Percentiles rank a stretch among this genome's conserved stretches.
These are phyloP conservation scores for Phoxinus dragarum DNA, from an alignment of 2,797 vertebrate genomes.

Conservation along the genomic window DNA sequence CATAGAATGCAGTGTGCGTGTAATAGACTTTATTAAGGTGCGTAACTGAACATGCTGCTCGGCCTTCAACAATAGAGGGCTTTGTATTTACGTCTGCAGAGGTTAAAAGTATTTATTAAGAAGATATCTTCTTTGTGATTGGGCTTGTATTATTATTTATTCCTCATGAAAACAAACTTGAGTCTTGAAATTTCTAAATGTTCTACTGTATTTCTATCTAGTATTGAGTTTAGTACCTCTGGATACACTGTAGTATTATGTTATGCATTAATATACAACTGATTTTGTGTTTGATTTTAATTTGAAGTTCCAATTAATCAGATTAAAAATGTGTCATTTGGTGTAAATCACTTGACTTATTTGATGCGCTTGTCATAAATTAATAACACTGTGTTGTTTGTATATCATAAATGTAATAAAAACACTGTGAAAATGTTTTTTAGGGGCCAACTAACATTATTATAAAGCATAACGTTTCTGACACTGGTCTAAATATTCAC, in stretches of 20 bases:
- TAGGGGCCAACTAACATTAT: neutral
- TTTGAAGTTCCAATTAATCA: neutral
- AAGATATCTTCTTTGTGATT: neutral
- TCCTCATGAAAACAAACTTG: neutral
- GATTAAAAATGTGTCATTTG: neutral
- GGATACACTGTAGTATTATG: neutral
- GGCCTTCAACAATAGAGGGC: neutral
- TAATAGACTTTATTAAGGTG: constrained; percentile 22
- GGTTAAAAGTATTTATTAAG: neutral
- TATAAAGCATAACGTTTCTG: neutral
- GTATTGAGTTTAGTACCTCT: neutral
- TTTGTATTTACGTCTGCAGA: neutral
- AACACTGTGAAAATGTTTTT: neutral
- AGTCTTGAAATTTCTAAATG: neutral
- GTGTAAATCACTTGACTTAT: neutral
- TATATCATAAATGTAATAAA: neutral
- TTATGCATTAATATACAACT: neutral
- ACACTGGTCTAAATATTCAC: neutral
- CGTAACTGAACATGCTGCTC: constrained; percentile 24
- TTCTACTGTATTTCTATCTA: neutral
- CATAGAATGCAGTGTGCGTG: constrained; percentile 9
- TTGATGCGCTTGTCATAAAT: neutral
- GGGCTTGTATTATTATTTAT: neutral
- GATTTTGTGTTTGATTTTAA: neutral
- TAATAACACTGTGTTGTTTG: neutral